Evolutionary conservation across 1,140 invertebrate species (phyloP), one percentile per base, ranked within the genome.

Genomic region (Bombus superbus): DNA sequence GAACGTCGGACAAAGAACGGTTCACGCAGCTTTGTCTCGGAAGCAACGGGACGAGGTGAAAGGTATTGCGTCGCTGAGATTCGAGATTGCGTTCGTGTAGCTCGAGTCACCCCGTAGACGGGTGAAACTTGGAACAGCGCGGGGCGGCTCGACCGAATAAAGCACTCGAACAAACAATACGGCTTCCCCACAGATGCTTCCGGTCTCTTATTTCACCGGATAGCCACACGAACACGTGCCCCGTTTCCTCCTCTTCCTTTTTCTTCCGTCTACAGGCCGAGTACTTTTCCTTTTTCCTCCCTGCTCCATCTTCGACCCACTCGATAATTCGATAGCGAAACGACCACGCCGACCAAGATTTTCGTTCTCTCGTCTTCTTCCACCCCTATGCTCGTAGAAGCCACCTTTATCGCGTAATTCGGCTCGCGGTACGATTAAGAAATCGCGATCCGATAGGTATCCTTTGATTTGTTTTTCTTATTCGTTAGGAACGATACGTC

Each of bases 181-280:
- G 91, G 92, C 93, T 95, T 93, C 92, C 89, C 91, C 92, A 11
- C 93, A 95, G 92, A 95, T 95, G 94, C 93, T 94, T 95, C 94
- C 94, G 94, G 94, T 95, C 94, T 95, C 94, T 95, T 94, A 95
- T 95, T 95, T 94, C 94, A 94, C 90, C 89, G 91, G 92, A 92
- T 94, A 94, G 89, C 88, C 91, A 89, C 88, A 89, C 87, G 90
- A 92, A 92, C 93, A 94, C 93, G 94, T 93, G 93, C 91, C 91
- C 90, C 86, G 44, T 81, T 91, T 91, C 85, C 80, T 85, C 72
- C 75, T 90, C 80, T 64, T 88, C 81, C 59, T 81, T 64, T 79
- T 89, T 83, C 88, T 91, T 91, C 88, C 87, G 89, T 77, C 53
- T 74, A 78, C 53, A 53, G 73, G 28, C 47, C 5, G 32, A 40